phyloP scores from a whole-genome alignment of 2,888 invertebrate species.

The Gymnocheta viridis region DNA sequence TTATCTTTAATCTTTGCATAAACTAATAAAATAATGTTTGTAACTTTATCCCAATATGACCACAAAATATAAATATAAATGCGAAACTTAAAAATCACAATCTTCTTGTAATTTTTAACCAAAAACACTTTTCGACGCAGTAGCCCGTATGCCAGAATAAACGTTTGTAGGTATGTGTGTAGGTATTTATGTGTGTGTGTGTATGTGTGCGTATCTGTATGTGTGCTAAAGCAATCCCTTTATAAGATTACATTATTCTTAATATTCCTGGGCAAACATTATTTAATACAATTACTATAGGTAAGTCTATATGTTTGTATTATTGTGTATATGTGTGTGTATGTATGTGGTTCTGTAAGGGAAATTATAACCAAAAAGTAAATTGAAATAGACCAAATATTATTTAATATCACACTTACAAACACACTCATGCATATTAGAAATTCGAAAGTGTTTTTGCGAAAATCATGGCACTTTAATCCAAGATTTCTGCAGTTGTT shows the following conservation, averaged over 20 bases:
- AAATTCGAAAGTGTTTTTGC: no score
- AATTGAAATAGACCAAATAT: constrained; percentile 3
- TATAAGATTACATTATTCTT: constrained; percentile 65
- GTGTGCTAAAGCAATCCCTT: constrained; percentile 27
- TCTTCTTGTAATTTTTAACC: constrained; percentile 27
- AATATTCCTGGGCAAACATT: constrained; percentile 58
- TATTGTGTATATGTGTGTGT: not conserved
- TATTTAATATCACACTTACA: constrained; percentile 12
- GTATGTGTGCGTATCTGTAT: no score
- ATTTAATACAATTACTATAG: constrained; percentile 67
- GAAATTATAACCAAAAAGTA: constrained; percentile 15
- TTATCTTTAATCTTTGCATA: constrained; percentile 65
- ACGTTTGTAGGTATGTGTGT: not conserved
- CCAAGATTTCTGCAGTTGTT: no score
- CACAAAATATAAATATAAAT: constrained; percentile 52
- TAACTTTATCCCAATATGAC: constrained; percentile 63
- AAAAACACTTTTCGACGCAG: constrained; percentile 18
- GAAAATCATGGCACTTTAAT: no score
- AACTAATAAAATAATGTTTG: constrained; percentile 64
- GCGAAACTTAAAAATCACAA: constrained; percentile 41
- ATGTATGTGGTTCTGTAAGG: not conserved
- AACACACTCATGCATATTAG: not conserved
- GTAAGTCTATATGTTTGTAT: not conserved
- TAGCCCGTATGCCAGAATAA: not conserved
- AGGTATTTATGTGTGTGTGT: no score